Base-by-base conservation (phyloP, 2,113 vertebrate species). In the Syngnathus scovelli region DNA sequence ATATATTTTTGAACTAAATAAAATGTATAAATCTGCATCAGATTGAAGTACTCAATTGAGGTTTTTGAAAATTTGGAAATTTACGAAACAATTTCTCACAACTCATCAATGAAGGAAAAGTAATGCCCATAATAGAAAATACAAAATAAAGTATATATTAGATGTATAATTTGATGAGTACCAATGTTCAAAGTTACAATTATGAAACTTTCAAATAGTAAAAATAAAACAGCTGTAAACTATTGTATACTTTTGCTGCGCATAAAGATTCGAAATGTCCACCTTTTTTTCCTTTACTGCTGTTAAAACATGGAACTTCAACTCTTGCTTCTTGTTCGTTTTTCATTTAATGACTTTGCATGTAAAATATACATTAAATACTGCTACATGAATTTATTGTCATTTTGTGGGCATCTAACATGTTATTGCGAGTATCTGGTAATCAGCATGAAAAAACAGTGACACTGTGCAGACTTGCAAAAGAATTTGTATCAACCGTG, bases 331-430 rank as follows among this genome's bases (percentile, higher is more conserved):
- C 38, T 37, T 61, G 43, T 67, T 59, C 43, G 64, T 67, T 75
- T 75, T 38, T 51, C 59, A 38, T 61, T 64, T 7, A 9, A 39
- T 49, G 33, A 69, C 54, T 21, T 75, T 68, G 68, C 38, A 49
- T 66, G 44, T 39, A 19, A 33, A 76, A 44, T 61, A 48, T 46
- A 60, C 60, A 19, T 67, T 4, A 5, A 60, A 63, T 16, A 6
- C 48, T 21, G 68, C 65, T 84, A 73, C 76, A 72, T 58, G 67
- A 62, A 74, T 83, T 69, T 77, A 72, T 77, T 77, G 46, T 63
- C 49, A 71, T 80, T 78, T 81, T 46, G 72, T 49, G 12, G 69
- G 58, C 66, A 52, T 33, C 27, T 33, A 43, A 60, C 69, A 44
- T 70, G 58, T 79, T 71, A 33, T 67, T 63, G 54, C 72, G 76